Conservation (phyloP, 2,888 invertebrate genomes). For the Erpobdella octoculata region DNA sequence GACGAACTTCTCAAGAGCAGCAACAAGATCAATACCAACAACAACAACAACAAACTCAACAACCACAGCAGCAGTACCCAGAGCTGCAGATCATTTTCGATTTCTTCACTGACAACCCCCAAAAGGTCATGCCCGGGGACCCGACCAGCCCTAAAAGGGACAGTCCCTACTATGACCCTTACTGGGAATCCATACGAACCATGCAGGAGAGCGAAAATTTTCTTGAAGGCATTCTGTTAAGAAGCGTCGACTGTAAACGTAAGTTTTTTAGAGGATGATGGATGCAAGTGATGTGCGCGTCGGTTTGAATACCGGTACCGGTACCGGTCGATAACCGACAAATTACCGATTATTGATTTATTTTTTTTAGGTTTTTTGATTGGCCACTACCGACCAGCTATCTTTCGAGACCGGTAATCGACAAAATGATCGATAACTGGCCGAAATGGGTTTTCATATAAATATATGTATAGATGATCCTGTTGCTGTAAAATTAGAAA, state of each 20-base stretch:
- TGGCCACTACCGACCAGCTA: too few relatives aligned
- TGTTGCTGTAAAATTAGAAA: too few relatives aligned
- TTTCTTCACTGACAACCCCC: constrained; percentile 33
- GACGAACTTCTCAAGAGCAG: not conserved
- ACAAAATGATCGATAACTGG: too few relatives aligned
- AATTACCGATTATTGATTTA: too few relatives aligned
- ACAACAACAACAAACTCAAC: not conserved
- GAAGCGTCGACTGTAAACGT: constrained; percentile 41
- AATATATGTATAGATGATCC: too few relatives aligned
- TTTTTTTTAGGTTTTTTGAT: too few relatives aligned
- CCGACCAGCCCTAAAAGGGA: constrained; percentile 18
- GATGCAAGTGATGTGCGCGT: not conserved
- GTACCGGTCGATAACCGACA: too few relatives aligned
- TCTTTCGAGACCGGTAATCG: too few relatives aligned
- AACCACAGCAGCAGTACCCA: not conserved
- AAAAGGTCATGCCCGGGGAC: constrained; percentile 30
- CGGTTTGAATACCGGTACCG: too few relatives aligned
- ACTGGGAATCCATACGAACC: constrained; percentile 30
- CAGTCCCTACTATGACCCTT: constrained; percentile 32
- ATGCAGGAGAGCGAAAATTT: constrained; percentile 40
- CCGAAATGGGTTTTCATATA: too few relatives aligned
- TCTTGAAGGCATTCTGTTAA: constrained; percentile 43
- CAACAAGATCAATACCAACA: constrained; percentile 19
- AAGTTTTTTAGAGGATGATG: constrained; percentile 32
- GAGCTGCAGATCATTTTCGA: constrained; percentile 31